Evolutionary conservation across 2,888 invertebrate genomes (phyloP).

Genomic region (Napeogenes sylphis): DNA sequence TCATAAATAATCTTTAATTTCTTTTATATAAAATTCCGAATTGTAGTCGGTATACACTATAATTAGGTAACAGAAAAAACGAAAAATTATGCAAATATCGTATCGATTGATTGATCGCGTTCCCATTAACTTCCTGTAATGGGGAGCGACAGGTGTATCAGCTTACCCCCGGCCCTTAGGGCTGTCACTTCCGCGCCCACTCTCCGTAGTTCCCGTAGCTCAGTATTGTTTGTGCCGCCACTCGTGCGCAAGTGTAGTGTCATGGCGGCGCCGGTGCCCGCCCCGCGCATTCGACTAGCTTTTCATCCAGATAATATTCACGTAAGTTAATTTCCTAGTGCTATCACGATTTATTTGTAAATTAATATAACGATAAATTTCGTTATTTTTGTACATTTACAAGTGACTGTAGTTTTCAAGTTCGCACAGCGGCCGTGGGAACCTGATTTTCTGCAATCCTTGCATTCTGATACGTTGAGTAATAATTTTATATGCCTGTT

Average conservation of each 20-base stretch:
- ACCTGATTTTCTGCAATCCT: constrained; percentile 66
- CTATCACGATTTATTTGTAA: no score
- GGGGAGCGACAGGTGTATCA: constrained; percentile 47
- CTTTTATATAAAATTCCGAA: no score
- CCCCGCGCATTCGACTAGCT: constrained; percentile 63
- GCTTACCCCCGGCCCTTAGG: constrained; percentile 41
- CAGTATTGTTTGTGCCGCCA: constrained; percentile 38
- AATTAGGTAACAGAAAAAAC: no score
- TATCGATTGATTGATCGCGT: no score
- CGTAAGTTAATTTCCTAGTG: constrained; percentile 46
- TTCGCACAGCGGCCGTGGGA: constrained; percentile 45
- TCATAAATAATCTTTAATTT: no score
- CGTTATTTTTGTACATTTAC: not conserved
- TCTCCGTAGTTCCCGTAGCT: constrained; percentile 27
- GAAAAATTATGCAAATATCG: no score
- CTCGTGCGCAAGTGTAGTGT: constrained; percentile 47
- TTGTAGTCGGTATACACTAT: no score
- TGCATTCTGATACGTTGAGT: constrained; percentile 54
- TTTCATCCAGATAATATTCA: constrained; percentile 70
- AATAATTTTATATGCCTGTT: constrained; percentile 42
- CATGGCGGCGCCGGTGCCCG: constrained; percentile 52
- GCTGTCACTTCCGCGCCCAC: constrained; percentile 33
- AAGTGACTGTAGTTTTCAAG: constrained; percentile 23
- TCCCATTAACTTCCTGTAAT: constrained; percentile 26
- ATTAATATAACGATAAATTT: not conserved